A percentile compares a stretch with the other conserved stretches of the same genome.
Evolutionary conservation across 2,888 invertebrate genomes (phyloP).

Genomic region (Choristoneura rosaceana): DNA sequence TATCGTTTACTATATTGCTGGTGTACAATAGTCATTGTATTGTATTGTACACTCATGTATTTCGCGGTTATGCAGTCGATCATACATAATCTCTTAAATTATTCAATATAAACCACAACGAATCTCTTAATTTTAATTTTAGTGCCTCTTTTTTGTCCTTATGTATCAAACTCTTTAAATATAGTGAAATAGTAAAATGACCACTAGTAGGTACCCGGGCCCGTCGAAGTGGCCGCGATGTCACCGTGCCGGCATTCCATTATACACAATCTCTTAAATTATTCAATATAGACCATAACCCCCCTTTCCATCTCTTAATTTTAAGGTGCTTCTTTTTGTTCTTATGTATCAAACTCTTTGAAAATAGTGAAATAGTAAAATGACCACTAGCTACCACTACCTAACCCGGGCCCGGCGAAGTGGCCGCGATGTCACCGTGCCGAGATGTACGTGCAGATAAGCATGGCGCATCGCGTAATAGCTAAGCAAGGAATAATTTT

Average conservation of each 20-base stretch:
- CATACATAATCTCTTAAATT: too few relatives aligned
- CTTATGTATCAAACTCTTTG: neutral
- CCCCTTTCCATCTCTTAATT: too few relatives aligned
- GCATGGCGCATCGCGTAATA: constrained; percentile 55
- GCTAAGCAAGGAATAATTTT: constrained; percentile 62
- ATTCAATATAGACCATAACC: too few relatives aligned
- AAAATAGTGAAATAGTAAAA: constrained; percentile 6
- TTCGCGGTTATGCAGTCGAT: too few relatives aligned
- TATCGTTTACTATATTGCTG: too few relatives aligned
- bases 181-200: constrained; percentile 9
- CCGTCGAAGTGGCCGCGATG: constrained; percentile 41
- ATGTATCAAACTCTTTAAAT: neutral
- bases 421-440: constrained; percentile 44
- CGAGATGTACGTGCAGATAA: constrained; percentile 44
- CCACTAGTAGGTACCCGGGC: constrained; percentile 15
- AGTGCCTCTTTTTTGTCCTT: neutral
- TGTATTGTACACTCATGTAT: too few relatives aligned
- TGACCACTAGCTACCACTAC: too few relatives aligned
- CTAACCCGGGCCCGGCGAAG: constrained; percentile 23
- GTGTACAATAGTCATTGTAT: too few relatives aligned
- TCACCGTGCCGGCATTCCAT: constrained; percentile 33
- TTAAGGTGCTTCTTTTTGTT: neutral
- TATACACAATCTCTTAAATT: too few relatives aligned
- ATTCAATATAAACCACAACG: too few relatives aligned
- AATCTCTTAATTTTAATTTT: too few relatives aligned